Evolutionary conservation across 1,140 invertebrate genomes (phyloP).

Genomic region (Papilio aristodemus): DNA sequence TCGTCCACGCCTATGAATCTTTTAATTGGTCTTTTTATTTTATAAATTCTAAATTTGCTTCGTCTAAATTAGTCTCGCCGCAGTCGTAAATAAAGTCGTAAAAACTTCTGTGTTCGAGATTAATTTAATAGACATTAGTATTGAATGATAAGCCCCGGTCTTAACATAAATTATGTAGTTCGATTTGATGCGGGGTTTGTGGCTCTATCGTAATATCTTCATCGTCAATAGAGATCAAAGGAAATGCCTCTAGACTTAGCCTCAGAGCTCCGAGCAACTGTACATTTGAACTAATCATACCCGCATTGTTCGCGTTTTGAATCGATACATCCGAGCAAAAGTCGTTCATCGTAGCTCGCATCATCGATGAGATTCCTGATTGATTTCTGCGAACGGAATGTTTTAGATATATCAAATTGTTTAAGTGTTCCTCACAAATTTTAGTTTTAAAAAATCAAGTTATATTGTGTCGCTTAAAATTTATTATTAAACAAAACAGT

Average conservation of each 20-base stretch:
- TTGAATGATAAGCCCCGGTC: conserved; percentile 45
- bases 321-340: conserved; percentile 54
- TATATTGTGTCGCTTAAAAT: no score
- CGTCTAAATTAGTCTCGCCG: conserved; percentile 59
- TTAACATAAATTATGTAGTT: conserved; percentile 46
- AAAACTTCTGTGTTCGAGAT: conserved; percentile 46
- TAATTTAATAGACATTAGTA: conserved; percentile 51
- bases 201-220: conserved; percentile 45
- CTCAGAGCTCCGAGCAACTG: conserved; percentile 64
- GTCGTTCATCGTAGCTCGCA: conserved; percentile 20
- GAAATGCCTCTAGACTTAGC: conserved; percentile 50
- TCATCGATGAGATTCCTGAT: conserved; percentile 43
- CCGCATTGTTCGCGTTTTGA: conserved; percentile 71
- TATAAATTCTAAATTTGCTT: conserved; percentile 64
- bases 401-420: background rate
- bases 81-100: conserved; percentile 62
- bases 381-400: conserved; percentile 2
- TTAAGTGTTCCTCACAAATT: background rate
- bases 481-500: conserved; percentile 27
- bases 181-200: conserved; percentile 50
- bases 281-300: conserved; percentile 69
- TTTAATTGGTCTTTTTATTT: conserved; percentile 71
- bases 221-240: conserved; percentile 58
- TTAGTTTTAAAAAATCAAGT: conserved; percentile 7
- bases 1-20: conserved; percentile 61